Evolutionary conservation across 2,888 invertebrate genomes (phyloP).

Genomic region (Dryadula phaetusa): DNA sequence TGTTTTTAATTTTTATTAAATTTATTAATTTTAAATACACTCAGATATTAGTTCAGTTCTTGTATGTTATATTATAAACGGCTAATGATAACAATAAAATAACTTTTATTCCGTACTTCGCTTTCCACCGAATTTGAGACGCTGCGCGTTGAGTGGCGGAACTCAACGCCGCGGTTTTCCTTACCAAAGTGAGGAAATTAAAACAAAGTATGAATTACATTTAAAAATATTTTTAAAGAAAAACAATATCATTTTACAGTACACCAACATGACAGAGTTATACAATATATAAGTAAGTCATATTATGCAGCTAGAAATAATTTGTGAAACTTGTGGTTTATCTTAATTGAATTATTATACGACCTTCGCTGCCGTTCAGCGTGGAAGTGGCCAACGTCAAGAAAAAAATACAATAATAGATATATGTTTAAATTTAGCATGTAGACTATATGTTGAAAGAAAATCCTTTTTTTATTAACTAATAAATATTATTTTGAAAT

Average conservation of each 20-base stretch:
- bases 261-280: not conserved
- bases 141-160: no score
- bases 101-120: no score
- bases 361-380: slow-evolving; percentile 23
- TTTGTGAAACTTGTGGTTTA: slow-evolving; percentile 28
- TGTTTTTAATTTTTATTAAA: no score
- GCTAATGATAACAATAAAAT: no score
- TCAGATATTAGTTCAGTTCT: no score
- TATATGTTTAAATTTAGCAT: not conserved
- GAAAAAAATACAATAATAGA: not conserved
- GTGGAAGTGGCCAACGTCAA: slow-evolving; percentile 16
- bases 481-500: not conserved
- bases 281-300: slow-evolving; percentile 28
- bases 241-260: slow-evolving; percentile 1
- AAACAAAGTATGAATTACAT: no score
- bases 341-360: slow-evolving; percentile 27
- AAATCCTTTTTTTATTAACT: not conserved
- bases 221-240: not conserved
- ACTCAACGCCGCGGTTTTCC: no score
- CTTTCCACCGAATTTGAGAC: no score
- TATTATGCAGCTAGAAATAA: slow-evolving; percentile 29
- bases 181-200: no score
- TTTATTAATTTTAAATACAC: no score
- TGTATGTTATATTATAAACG: no score
- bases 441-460: not conserved